phyloP scores from a whole-genome alignment of 2,797 vertebrate species.

The Euthynnus affinis region DNA sequence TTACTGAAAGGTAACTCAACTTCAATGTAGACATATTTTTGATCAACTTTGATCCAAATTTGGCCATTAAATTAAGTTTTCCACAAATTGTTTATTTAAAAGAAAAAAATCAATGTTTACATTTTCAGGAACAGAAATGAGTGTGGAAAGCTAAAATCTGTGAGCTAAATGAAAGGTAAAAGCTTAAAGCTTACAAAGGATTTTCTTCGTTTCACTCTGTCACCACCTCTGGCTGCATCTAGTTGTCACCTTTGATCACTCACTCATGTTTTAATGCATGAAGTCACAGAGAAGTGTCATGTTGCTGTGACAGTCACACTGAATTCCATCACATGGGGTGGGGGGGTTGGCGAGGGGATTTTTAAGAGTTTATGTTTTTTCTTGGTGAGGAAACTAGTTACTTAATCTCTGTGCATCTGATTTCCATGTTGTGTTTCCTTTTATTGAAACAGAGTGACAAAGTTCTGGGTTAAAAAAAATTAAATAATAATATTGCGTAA shows the following conservation, averaged over 20 bases:
- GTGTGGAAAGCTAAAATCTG: slow-evolving; percentile 11
- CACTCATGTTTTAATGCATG: slow-evolving; percentile 82
- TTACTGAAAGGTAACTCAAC: neutral
- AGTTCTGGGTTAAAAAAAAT: neutral
- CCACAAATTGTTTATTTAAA: neutral
- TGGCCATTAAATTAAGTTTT: slow-evolving; percentile 6
- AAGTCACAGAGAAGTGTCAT: slow-evolving; percentile 68
- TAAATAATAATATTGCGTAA: neutral
- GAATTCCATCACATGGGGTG: slow-evolving; percentile 58
- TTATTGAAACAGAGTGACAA: neutral
- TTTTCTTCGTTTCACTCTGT: slow-evolving; percentile 41
- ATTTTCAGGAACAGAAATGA: slow-evolving; percentile 18
- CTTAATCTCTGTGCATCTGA: neutral
- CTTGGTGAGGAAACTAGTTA: slow-evolving; percentile 8
- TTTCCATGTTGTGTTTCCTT: neutral
- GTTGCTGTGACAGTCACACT: slow-evolving; percentile 69
- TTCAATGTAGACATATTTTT: neutral
- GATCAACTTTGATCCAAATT: neutral
- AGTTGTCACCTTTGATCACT: slow-evolving; percentile 77
- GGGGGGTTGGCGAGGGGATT: slow-evolving; percentile 16
- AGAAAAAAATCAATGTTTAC: neutral
- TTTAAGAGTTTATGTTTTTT: neutral
- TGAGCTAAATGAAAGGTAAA: slow-evolving; percentile 53
- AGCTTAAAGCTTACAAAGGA: neutral
- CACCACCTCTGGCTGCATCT: slow-evolving; percentile 57